Conservation (phyloP, 2,888 invertebrate genomes). For the Phyllotreta striolata region DNA sequence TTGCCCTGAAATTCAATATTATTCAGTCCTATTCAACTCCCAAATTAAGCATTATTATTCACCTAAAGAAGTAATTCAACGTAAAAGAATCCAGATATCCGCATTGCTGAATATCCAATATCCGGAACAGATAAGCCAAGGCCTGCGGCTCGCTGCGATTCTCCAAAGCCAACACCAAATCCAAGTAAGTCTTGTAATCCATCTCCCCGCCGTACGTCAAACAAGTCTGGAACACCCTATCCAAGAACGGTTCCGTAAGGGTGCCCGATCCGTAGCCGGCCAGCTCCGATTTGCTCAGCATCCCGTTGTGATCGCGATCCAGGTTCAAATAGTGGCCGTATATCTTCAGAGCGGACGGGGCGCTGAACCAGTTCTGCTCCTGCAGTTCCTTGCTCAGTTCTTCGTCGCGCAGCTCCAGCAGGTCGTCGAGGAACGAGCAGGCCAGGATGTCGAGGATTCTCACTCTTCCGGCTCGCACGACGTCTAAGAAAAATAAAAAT, state of each 20-base stretch:
- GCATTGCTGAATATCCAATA: conserved; percentile 87
- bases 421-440: conserved; percentile 90
- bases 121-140: conserved; percentile 88
- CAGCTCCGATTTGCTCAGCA: conserved; percentile 91
- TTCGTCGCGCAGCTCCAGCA: conserved; percentile 72
- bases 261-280: conserved; percentile 91
- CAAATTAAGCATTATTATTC: conserved; percentile 12
- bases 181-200: conserved; percentile 97
- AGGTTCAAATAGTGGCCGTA: conserved; percentile 94
- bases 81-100: conserved; percentile 91
- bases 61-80: conserved; percentile 85
- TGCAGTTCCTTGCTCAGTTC: conserved; percentile 79
- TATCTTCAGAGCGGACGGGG: conserved; percentile 85
- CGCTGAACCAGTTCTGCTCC: conserved; percentile 92
- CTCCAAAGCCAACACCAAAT: conserved; percentile 92
- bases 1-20: conserved; percentile 68
- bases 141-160: conserved; percentile 92
- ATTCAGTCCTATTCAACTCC: too few species aligned
- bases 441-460: conserved; percentile 90
- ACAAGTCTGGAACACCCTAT: conserved; percentile 94
- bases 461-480: conserved; percentile 85
- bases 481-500: conserved; percentile 95
- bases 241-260: conserved; percentile 88
- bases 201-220: conserved; percentile 94
- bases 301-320: conserved; percentile 94